Evolutionary conservation across 1,140 invertebrate genomes (phyloP), one percentile per base, ranked within the genome.

Genomic region (Chionoecetes opilio): DNA sequence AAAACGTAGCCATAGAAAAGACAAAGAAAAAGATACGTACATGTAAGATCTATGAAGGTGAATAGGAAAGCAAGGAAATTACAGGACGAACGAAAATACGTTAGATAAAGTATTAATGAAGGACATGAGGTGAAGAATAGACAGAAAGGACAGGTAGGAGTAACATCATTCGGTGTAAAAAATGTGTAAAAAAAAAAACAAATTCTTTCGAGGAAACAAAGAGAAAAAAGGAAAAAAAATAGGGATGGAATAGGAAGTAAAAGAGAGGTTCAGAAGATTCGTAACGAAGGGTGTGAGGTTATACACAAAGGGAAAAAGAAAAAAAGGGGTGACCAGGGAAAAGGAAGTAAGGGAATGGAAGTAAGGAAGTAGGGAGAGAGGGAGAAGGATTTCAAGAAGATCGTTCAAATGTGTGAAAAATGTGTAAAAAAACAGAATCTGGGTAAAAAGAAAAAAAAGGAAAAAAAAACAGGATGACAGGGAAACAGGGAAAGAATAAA

Each of bases 381-480:
- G 32, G 26, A 37, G 85, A 87, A 29, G 34, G 85, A 31, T 3
- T 31, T 87, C 5, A 35, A 31, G 32, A 34, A 26, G 11, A 9
- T 31, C 3, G 63, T n/a, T n/a, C n/a, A n/a, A 26, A 75, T n/a
- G 63, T n/a, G 11, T n/a, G 63, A 26, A n/a, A 46, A n/a, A 26
- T 9, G 26, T 2, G 63, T n/a, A n/a, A 75, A 8, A n/a, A 26
- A 14, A n/a, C n/a, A n/a, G n/a, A n/a, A n/a, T n/a, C n/a, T n/a
- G n/a, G n/a, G n/a, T n/a, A 53, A 11, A 9, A 0, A 9, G 34
- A n/a, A 26, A 63, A 34, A 21, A 32, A 92, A 29, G 37, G 89
- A 63, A 46, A 75, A 26, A 63, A 46, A 63, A 38, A 90, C 37
- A 90, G 88, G 29, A 29, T 46, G 88, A 46, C 37, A 90, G 88